A percentile compares a stretch with the other conserved stretches of the same genome.
phyloP scores from a whole-genome alignment of 2,888 invertebrate species.

The Caenorhabditis drosophilae region DNA sequence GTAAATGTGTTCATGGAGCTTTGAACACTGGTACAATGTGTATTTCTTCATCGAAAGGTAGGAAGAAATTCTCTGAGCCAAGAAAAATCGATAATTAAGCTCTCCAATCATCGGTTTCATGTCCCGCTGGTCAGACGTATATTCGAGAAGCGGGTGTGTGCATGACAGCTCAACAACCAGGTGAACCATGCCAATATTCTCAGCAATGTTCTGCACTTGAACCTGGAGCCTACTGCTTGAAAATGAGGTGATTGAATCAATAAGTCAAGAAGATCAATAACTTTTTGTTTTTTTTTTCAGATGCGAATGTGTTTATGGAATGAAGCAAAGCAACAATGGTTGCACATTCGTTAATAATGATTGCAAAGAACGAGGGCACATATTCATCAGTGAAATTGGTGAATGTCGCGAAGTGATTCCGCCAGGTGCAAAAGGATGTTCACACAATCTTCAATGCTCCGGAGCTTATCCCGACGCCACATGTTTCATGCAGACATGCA shows the following conservation, averaged over 20 bases:
- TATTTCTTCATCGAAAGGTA: constrained; percentile 50
- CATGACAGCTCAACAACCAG: constrained; percentile 67
- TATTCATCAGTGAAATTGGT: constrained; percentile 68
- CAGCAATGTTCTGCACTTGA: constrained; percentile 68
- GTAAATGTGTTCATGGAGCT: constrained; percentile 65
- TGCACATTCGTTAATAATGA: constrained; percentile 68
- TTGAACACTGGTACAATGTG: constrained; percentile 68
- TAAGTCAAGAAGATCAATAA: too few relatives aligned
- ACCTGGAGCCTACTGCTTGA: constrained; percentile 66
- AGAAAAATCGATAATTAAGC: constrained; percentile 15
- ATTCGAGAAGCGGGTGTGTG: constrained; percentile 68
- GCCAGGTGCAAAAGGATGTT: constrained; percentile 66
- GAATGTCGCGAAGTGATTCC: constrained; percentile 68
- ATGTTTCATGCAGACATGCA: constrained; percentile 61
- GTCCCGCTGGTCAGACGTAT: constrained; percentile 65
- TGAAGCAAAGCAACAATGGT: constrained; percentile 59
- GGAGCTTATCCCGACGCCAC: constrained; percentile 57
- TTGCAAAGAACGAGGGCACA: constrained; percentile 65
- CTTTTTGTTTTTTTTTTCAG: too few relatives aligned
- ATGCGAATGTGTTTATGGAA: constrained; percentile 68
- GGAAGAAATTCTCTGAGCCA: not conserved
- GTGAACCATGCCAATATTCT: constrained; percentile 68
- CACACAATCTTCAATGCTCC: constrained; percentile 67
- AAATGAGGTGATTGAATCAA: too few relatives aligned
- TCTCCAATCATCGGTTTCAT: constrained; percentile 45